These are phyloP conservation scores for Tachina lurida DNA, from an alignment of 2,888 invertebrate species.

Conservation along the genomic window DNA sequence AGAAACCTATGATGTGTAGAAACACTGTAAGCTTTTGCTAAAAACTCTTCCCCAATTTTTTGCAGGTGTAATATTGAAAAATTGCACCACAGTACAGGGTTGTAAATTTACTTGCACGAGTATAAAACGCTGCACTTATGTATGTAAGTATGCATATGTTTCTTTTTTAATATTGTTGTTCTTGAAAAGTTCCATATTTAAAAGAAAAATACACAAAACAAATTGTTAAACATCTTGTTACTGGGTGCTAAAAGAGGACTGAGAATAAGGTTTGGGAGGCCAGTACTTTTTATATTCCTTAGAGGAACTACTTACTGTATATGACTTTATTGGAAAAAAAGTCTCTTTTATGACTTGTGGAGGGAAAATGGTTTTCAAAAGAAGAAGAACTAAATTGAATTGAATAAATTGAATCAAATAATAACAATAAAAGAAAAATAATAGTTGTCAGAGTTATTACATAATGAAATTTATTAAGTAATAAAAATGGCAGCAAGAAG, in stretches of 20 bases:
- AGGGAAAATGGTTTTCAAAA: conserved; percentile 24
- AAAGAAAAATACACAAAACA: neutral
- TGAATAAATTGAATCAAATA: conserved; percentile 44
- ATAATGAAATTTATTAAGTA: conserved; percentile 33
- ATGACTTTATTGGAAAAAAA: neutral
- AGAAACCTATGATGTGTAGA: no score
- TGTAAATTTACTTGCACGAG: neutral
- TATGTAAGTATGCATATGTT: no score
- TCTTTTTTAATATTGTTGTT: neutral
- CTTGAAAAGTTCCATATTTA: neutral
- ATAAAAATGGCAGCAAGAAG: conserved; percentile 63
- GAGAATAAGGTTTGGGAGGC: neutral
- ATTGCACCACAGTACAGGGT: no score
- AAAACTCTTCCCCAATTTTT: no score
- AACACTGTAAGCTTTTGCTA: no score
- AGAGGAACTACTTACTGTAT: neutral
- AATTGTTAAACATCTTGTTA: neutral
- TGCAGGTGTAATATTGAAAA: no score
- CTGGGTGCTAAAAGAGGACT: neutral
- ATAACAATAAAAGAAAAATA: conserved; percentile 1
- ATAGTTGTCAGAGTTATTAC: conserved; percentile 50
- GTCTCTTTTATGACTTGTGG: conserved; percentile 29
- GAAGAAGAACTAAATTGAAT: conserved; percentile 13
- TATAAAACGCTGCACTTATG: neutral
- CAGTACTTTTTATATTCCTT: neutral